These are phyloP conservation scores for Nebria brevicollis DNA, from an alignment of 2,888 invertebrate genomes.

Conservation along the genomic window DNA sequence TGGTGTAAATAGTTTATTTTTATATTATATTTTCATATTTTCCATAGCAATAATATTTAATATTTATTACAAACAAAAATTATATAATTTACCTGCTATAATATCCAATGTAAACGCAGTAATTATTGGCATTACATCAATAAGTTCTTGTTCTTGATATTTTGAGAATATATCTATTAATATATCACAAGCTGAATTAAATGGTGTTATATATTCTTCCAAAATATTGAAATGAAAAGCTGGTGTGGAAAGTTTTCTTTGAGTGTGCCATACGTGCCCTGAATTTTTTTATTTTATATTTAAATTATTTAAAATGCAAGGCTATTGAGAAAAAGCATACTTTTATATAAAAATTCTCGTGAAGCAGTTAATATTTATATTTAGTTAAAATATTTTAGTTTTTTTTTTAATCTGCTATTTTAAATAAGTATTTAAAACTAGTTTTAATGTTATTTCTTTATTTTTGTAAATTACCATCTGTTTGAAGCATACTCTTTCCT, in stretches of 20 bases:
- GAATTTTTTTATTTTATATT: not conserved
- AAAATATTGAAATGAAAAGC: slow-evolving; percentile 38
- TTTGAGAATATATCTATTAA: slow-evolving; percentile 20
- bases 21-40: too few relatives aligned
- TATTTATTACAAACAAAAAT: too few relatives aligned
- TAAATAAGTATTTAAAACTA: too few relatives aligned
- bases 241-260: slow-evolving; percentile 32
- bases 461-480: slow-evolving; percentile 12
- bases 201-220: slow-evolving; percentile 29
- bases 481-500: slow-evolving; percentile 23
- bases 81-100: slow-evolving; percentile 19
- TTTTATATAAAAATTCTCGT: too few relatives aligned
- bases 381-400: too few relatives aligned
- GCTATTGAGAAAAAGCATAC: too few relatives aligned
- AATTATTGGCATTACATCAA: slow-evolving; percentile 20
- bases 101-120: slow-evolving; percentile 30
- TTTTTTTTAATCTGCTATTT: too few relatives aligned
- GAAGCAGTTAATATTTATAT: too few relatives aligned
- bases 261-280: slow-evolving; percentile 31
- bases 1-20: too few relatives aligned
- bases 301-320: too few relatives aligned
- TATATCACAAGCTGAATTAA: slow-evolving; percentile 19
- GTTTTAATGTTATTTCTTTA: too few relatives aligned
- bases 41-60: too few relatives aligned
- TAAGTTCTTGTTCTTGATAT: not conserved